These are phyloP conservation scores for Dendropsophus ebraccatus DNA, from an alignment of 2,113 vertebrate genomes.

Conservation along the genomic window DNA sequence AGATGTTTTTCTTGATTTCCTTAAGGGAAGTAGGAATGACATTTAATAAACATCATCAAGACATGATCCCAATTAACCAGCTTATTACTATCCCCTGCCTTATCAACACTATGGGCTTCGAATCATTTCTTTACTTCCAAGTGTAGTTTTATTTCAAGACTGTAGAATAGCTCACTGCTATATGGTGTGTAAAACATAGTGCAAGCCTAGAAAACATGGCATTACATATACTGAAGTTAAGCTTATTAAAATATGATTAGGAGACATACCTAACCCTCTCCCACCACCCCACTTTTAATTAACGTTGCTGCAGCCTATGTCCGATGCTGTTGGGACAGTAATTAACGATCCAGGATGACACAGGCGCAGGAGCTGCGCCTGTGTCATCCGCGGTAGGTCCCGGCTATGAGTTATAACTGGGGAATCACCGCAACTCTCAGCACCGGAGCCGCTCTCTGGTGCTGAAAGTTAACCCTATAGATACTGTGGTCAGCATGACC, in stretches of 20 bases:
- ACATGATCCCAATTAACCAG: slow-evolving; percentile 46
- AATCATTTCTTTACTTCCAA: not conserved
- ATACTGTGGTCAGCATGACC: too few relatives aligned
- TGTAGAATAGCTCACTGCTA: not conserved
- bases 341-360: too few relatives aligned
- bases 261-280: not conserved
- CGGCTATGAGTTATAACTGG: too few relatives aligned
- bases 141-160: not conserved
- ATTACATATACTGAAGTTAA: not conserved
- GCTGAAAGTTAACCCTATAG: too few relatives aligned
- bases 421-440: too few relatives aligned
- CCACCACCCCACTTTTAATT: too few relatives aligned
- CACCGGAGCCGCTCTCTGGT: too few relatives aligned
- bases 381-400: too few relatives aligned
- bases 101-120: not conserved
- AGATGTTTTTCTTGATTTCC: slow-evolving; percentile 39
- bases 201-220: not conserved
- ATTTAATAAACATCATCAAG: slow-evolving; percentile 52
- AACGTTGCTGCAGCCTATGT: too few relatives aligned
- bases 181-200: not conserved
- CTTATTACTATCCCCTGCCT: not conserved
- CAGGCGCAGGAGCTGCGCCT: too few relatives aligned
- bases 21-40: slow-evolving; percentile 44
- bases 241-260: not conserved
- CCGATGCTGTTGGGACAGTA: too few relatives aligned